Evolutionary conservation across 2,888 invertebrate species (phyloP), one percentile per base, ranked within the genome.

Genomic region (Lysandra coridon): DNA sequence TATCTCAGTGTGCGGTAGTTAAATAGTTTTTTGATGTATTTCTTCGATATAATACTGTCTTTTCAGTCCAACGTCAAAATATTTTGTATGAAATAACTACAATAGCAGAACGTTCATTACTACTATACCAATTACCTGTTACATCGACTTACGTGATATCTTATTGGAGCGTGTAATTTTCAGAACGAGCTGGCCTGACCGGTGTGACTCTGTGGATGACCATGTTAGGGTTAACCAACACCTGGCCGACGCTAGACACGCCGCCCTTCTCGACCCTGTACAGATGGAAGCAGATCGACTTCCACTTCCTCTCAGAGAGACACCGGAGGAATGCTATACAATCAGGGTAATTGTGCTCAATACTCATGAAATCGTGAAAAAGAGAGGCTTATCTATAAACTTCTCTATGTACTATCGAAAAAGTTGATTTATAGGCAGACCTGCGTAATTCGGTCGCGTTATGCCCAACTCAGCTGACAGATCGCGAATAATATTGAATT

Each of bases 241-340:
- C 76, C 76, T 76, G 76, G 76, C 23, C 30, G 6, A 76, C 53
- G 5, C 53, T 33, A 0, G 93, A 93, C 62, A 95, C 95, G 0
- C 95, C 95, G 0, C 95, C 96, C 0, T 95, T 96, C 83, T 94
- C 86, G 83, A 95, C 96, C 40, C 92, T 96, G 37, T 97, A 97
- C 87, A 96, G 96, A 80, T 98, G 98, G 98, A 96, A 96, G 82
- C 94, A 95, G 60, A 89, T 98, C 5, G 98, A 98, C 87, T 97
- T 96, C 86, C 96, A 96, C 78, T 98, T 96, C 87, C 95, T 96
- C 4, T 95, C 95, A 0, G 90, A 92, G 30, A 90, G 91, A 17
- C 95, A 95, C 74, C 92, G 97, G 37, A 91, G 95, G 49, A 87
- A 90, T 53, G 97, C 97, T 0, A 91, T 97, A 14, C 88, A 89